Conservation (phyloP, 2,113 vertebrate species). For the Dunckerocampus dactyliophorus region DNA sequence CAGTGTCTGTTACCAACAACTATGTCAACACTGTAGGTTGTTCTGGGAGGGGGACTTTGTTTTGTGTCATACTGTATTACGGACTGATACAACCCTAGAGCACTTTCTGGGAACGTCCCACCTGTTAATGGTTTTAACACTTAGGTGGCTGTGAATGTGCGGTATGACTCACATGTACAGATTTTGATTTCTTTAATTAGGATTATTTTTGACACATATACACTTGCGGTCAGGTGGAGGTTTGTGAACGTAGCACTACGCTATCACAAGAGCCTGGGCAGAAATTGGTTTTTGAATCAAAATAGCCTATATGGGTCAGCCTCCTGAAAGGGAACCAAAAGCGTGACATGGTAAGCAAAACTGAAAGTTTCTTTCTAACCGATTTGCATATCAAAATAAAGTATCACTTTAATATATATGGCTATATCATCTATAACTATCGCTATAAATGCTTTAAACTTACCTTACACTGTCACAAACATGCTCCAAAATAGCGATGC, state of each 20-base stretch:
- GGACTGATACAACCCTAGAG: slow-evolving; percentile 3
- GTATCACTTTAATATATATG: no score
- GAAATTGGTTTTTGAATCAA: slow-evolving; percentile 37
- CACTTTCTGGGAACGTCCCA: slow-evolving; percentile 41
- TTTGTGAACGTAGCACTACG: slow-evolving; percentile 10
- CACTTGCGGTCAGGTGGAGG: not conserved
- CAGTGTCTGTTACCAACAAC: not conserved
- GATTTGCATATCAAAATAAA: no score
- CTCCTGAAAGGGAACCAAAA: no score
- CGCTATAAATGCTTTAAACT: no score
- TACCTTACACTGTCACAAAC: not conserved
- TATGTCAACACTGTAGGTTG: not conserved
- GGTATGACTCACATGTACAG: not conserved
- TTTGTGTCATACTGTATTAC: slow-evolving; percentile 21
- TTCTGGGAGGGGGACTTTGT: slow-evolving; percentile 4
- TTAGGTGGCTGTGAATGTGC: not conserved
- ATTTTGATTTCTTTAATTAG: slow-evolving; percentile 5
- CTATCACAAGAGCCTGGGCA: slow-evolving; percentile 30
- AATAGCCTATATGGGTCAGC: slow-evolving; percentile 25
- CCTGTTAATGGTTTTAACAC: slow-evolving; percentile 22
- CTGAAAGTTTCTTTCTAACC: no score
- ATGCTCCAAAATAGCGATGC: not conserved
- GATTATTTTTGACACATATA: not conserved
- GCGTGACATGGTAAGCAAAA: no score
- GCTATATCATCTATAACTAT: no score